These are phyloP conservation scores for Ashinkailepas kermadecensis DNA, from an alignment of 2,888 invertebrate genomes.

Conservation along the genomic window DNA sequence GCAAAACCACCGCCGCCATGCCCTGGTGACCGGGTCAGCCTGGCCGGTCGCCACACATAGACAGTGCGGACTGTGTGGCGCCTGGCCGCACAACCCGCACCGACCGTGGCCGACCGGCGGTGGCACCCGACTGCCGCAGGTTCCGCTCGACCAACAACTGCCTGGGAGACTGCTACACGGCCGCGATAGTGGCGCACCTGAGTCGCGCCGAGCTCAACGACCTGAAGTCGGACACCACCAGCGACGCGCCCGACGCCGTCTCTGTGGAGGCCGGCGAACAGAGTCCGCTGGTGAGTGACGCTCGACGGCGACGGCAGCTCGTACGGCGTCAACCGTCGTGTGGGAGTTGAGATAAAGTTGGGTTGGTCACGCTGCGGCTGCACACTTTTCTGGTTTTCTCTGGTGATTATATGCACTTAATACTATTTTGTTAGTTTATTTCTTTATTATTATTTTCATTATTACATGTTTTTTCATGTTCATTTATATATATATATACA, in stretches of 20 bases:
- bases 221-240: constrained; percentile 10
- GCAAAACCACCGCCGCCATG: no score
- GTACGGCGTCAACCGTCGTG: no score
- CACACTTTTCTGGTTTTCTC: no score
- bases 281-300: constrained; percentile 5
- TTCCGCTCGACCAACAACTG: constrained; percentile 81
- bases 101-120: background rate
- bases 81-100: background rate
- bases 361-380: no score
- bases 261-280: background rate
- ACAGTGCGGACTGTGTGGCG: background rate
- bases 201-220: constrained; percentile 44
- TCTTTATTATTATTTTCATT: no score
- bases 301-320: background rate
- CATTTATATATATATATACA: no score
- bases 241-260: background rate
- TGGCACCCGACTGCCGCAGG: constrained; percentile 46
- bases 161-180: constrained; percentile 78
- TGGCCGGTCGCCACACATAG: no score
- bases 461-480: no score
- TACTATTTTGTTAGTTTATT: no score
- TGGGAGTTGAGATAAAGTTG: no score
- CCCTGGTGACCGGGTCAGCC: no score
- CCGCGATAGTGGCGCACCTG: constrained; percentile 72
- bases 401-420: no score